Evolutionary conservation across 2,113 vertebrate genomes (phyloP), one percentile per base, ranked within the genome.

Genomic region (Tachuris rubrigastra): DNA sequence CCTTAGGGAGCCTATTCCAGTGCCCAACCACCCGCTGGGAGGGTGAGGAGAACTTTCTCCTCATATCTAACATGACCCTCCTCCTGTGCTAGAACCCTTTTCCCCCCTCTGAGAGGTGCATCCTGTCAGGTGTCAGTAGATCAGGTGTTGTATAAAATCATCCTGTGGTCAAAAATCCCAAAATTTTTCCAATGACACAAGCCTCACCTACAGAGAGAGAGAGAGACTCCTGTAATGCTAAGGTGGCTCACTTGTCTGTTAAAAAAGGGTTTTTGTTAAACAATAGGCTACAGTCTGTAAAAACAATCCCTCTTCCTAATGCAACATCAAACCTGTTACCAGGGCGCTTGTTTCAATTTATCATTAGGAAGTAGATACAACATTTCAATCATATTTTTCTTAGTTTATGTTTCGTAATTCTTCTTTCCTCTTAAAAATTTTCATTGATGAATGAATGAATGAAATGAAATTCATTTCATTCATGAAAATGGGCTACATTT

Each of bases 231-330:
- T 47, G 13, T 28, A 56, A 53, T 12, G 62, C 19, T 74, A 47
- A 56, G 2, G 24, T 31, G n/a, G 60, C 56, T 95, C 77, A 93
- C 46, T 37, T 87, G 56, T 87, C 73, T 46, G 16, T 65, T 81
- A 56, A 87, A 90, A 95, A 42, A 33, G 41, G 18, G 27, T 27
- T 89, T 85, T 82, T 87, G 14, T 94, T 90, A 76, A 96, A 93
- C 52, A 90, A 53, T 22, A 66, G 55, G 44, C 67, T 76, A 27
- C 33, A 72, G 79, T 82, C 28, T 75, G 52, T 86, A 69, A 80
- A 95, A 94, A 82, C 65, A 96, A 93, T 67, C n/a, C 44, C 58
- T 87, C 28, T 41, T 62, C 72, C 79, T 89, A 96, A 90, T 22
- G 67, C 56, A 81, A 76, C 28, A 80, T 39, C 30, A 90, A 62